Evolutionary conservation across 2,888 invertebrate species (phyloP).

Genomic region (Ferrisia virgata): DNA sequence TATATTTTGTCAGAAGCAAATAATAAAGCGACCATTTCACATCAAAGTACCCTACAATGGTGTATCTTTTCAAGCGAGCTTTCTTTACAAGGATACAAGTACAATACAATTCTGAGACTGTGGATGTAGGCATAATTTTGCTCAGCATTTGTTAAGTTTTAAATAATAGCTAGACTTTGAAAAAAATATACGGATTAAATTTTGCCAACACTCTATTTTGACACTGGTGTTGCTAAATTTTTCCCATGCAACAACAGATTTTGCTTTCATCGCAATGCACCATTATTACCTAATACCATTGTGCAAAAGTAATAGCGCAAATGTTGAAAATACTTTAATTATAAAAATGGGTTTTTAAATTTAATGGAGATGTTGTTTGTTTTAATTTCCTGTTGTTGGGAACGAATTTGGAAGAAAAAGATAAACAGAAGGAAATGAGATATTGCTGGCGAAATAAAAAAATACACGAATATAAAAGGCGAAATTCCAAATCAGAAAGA

Average conservation of each 20-base stretch:
- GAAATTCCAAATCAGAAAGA: constrained; percentile 26
- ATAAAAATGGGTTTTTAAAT: constrained; percentile 10
- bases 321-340: neutral
- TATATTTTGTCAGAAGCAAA: neutral
- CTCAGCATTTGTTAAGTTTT: no score
- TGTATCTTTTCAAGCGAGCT: neutral
- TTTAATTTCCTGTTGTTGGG: constrained; percentile 26
- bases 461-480: constrained; percentile 21
- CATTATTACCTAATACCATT: neutral
- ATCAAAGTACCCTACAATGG: neutral
- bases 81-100: neutral
- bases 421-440: constrained; percentile 25
- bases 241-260: neutral
- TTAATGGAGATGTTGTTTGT: constrained; percentile 24
- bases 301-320: neutral
- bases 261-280: neutral
- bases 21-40: neutral
- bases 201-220: neutral
- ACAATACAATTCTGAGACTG: no score
- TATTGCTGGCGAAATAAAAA: constrained; percentile 18
- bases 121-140: no score
- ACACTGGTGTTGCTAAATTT: neutral
- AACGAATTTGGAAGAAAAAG: constrained; percentile 26
- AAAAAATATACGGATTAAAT: neutral
- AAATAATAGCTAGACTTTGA: no score